A percentile compares a stretch with the other conserved stretches of the same genome.
Evolutionary conservation across 1,140 invertebrate species (phyloP).

Genomic region (Cylas formicarius): DNA sequence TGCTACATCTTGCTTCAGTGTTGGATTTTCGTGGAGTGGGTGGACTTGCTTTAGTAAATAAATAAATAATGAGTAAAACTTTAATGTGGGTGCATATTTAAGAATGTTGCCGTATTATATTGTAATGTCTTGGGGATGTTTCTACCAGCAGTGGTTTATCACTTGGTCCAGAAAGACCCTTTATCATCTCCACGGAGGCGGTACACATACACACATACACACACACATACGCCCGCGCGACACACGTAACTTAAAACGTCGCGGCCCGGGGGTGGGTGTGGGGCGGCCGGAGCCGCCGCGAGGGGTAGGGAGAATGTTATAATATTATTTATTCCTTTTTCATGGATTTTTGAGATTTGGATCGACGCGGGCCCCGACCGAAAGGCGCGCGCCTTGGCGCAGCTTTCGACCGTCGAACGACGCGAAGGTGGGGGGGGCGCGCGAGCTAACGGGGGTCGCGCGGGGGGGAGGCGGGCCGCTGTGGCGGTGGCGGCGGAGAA

Average conservation of each 20-base stretch:
- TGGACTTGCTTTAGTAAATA: no score
- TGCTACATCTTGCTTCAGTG: no score
- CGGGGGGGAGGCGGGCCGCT: conserved; percentile 32
- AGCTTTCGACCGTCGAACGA: conserved; percentile 25
- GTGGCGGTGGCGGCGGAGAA: conserved; percentile 22
- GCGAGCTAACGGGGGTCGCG: no score
- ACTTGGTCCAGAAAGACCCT: not conserved
- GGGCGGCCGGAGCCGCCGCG: not conserved
- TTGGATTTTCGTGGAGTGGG: no score
- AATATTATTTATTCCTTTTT: conserved; percentile 43
- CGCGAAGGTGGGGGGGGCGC: conserved; percentile 34
- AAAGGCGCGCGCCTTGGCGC: conserved; percentile 34
- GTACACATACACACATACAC: conserved; percentile 3
- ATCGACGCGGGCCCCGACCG: conserved; percentile 39
- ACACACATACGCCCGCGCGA: no score
- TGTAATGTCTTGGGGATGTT: no score
- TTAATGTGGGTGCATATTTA: no score
- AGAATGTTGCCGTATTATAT: no score
- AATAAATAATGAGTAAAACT: no score
- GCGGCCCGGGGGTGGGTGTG: not conserved
- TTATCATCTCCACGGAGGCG: not conserved
- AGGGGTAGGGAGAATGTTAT: conserved; percentile 1
- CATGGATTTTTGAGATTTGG: conserved; percentile 44
- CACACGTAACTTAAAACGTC: no score
- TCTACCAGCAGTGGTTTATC: no score